Evolutionary conservation across 2,797 vertebrate genomes (phyloP), one percentile per base, ranked within the genome.

Genomic region (Urosaurus nigricauda): DNA sequence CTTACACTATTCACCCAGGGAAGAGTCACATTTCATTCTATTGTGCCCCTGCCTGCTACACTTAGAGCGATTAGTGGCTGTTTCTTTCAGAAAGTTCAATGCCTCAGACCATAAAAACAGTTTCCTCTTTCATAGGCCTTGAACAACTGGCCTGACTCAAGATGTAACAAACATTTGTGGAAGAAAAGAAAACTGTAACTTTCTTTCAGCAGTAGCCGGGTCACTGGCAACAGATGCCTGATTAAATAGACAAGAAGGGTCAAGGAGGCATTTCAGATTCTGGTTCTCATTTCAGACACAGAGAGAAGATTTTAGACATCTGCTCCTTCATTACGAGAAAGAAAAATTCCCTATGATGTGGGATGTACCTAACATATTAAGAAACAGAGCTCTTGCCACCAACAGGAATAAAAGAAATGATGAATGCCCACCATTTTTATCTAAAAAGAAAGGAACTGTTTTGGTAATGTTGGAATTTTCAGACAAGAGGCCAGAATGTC

Each of bases 81-180:
- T 21, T 93, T 93, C 79, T 87, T 95, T 93, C 92, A 65, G 89
- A 87, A 88, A 88, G 68, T 81, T 88, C 79, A 83, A 4, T 90
- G 92, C 92, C 56, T 94, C 87, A 70, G 1, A 51, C 47, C 82
- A 74, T 77, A 90, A 93, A 94, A 93, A 84, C 87, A 93, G 7
- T 63, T 95, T 95, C 92, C 92, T 93, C 90, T 93, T 95, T 93
- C 90, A 63, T 85, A 77, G 92, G 77, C 77, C 71, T 65, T 89
- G 89, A 94, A 89, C 83, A 92, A 92, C 89, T 88, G 89, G 11
- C 53, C 84, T 90, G 86, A 93, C 88, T 83, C 77, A 91, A 94
- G 83, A 92, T 16, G 74, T 24, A 92, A 88, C 91, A 95, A 95
- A 83, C 90, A 35, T 89, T 93, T 92, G 89, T 87, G 82, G 70